phyloP scores from a whole-genome alignment of 2,113 vertebrate genomes.

The Catharus fuscescens region DNA sequence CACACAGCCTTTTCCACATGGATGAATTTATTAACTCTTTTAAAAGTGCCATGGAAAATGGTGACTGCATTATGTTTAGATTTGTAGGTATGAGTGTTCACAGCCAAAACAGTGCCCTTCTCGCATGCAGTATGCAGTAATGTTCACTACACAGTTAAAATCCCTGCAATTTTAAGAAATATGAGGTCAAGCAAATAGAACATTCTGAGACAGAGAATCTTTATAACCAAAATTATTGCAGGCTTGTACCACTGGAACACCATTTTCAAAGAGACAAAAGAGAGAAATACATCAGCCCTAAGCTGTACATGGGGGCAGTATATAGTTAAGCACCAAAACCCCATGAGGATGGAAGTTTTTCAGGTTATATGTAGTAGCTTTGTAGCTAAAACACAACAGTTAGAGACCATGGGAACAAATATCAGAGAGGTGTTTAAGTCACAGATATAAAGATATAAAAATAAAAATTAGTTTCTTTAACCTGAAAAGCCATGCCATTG shows the following conservation, averaged over 20 bases:
- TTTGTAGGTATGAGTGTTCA: not conserved
- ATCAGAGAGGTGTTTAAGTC: not conserved
- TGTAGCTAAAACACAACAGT: not conserved
- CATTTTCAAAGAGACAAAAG: not conserved
- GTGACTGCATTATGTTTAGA: not conserved
- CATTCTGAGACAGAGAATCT: not conserved
- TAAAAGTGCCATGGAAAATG: not conserved
- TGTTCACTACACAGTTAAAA: not conserved
- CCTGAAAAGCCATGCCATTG: not conserved
- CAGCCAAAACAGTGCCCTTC: not conserved
- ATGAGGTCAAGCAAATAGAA: not conserved
- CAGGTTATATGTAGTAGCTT: not conserved
- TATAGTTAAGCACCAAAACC: not conserved
- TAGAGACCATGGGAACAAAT: not conserved
- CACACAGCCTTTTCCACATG: not conserved
- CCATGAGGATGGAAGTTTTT: not conserved
- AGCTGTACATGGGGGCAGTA: rapidly evolving
- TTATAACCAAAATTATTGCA: not conserved
- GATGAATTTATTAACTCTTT: not conserved
- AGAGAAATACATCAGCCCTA: not conserved
- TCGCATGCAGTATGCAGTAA: not conserved
- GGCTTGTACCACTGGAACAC: not conserved
- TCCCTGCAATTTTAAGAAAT: not conserved
- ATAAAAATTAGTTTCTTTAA: not conserved
- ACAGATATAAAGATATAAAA: rapidly evolving